A percentile compares a stretch with the other conserved stretches of the same genome.
Conservation (phyloP, 2,888 invertebrate species). For the Drosophila lacicola region DNA sequence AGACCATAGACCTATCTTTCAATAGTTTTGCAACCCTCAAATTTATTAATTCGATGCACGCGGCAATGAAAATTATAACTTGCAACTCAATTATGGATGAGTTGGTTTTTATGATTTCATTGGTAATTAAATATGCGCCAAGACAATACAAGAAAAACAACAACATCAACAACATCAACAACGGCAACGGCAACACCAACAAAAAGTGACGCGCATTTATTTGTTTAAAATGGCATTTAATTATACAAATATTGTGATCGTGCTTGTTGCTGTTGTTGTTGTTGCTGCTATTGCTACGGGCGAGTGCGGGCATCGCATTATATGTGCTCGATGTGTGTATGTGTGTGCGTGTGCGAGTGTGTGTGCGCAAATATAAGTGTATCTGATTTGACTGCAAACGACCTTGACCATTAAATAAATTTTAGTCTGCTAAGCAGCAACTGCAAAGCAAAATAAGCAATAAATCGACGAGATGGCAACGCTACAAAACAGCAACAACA, state of each 20-base stretch:
- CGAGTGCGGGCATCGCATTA: conserved; percentile 17
- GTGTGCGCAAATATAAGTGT: conserved; percentile 23
- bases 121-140: conserved; percentile 75
- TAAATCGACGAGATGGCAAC: conserved; percentile 73
- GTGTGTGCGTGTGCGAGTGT: conserved; percentile 4
- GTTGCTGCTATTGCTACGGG: conserved; percentile 26
- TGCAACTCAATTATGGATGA: conserved; percentile 70
- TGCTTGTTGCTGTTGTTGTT: conserved; percentile 29
- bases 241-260: conserved; percentile 62
- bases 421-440: conserved; percentile 47
- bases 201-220: conserved; percentile 55
- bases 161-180: conserved; percentile 19
- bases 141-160: conserved; percentile 30
- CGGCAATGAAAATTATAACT: conserved; percentile 55
- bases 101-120: conserved; percentile 67
- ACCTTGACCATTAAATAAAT: conserved; percentile 81
- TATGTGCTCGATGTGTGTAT: neutral
- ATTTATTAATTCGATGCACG: conserved; percentile 33
- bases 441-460: conserved; percentile 74
- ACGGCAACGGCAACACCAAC: conserved; percentile 22
- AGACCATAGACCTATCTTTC: conserved; percentile 10
- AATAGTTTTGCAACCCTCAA: conserved; percentile 27
- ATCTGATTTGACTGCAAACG: conserved; percentile 71
- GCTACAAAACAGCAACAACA: conserved; percentile 31
- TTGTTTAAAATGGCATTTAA: conserved; percentile 74